Conservation (phyloP, 2,888 invertebrate genomes). For the Campoplex nolae region DNA sequence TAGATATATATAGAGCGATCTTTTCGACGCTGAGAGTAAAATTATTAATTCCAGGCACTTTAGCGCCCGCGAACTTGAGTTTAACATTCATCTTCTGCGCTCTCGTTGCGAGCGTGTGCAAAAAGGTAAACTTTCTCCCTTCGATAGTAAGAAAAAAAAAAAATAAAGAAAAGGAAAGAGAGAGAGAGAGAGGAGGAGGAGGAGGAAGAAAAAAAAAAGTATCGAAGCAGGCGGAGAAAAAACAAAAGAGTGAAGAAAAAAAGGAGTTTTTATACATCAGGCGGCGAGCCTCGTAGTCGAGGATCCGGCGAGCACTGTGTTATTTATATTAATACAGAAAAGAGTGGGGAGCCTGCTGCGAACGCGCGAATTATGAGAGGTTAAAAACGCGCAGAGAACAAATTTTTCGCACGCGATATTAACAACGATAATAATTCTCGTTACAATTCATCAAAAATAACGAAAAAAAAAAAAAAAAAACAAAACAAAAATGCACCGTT, state of each 20-base stretch:
- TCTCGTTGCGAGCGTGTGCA: background rate
- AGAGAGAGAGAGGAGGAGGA: background rate
- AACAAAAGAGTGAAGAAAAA: too few relatives aligned
- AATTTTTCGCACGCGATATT: background rate
- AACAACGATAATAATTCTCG: background rate
- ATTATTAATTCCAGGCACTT: constrained; percentile 69
- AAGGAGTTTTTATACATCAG: background rate
- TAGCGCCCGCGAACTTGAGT: constrained; percentile 61
- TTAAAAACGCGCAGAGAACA: background rate
- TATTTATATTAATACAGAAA: constrained; percentile 1
- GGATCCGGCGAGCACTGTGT: background rate
- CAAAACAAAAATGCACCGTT: background rate
- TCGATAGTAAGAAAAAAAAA: constrained; percentile 19
- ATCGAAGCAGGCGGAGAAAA: too few relatives aligned
- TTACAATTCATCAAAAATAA: background rate
- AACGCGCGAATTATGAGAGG: background rate
- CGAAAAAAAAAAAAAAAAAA: background rate
- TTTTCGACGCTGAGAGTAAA: constrained; percentile 65
- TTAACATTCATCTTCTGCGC: constrained; percentile 56
- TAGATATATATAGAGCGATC: constrained; percentile 33
- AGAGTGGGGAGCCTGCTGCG: background rate
- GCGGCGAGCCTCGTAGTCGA: background rate
- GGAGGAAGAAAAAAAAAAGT: background rate
- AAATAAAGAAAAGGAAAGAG: background rate
- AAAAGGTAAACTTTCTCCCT: constrained; percentile 47